Evolutionary conservation across 2,797 vertebrate genomes (phyloP), one percentile per base, ranked within the genome.

Genomic region (Eleutherodactylus coqui): DNA sequence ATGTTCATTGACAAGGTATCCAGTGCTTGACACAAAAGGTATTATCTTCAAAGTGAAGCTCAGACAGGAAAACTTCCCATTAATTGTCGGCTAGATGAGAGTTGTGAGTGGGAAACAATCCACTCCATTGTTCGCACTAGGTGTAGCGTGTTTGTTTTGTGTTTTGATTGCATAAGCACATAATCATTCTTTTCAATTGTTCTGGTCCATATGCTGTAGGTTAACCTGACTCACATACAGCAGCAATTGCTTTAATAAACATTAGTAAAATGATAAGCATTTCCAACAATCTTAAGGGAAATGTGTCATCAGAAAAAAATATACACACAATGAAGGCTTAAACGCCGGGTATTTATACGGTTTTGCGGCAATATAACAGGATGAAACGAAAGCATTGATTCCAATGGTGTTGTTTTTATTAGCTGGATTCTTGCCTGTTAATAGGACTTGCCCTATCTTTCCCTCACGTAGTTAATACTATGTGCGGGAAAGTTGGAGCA

Each of bases 21-120:
- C 51, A n/a, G 80, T 36, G 2, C 69, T 70, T 81, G 79, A 84
- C 8, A 87, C 36, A 85, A 88, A 77, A 86, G 78, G 86, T 81
- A 82, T 64, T 90, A 89, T 79, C 58, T 86, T 83, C 34, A 45
- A 89, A 24, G 4, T 24, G n/a, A 75, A 77, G 69, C 5, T 32
- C 2, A 24, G 38, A 38, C 79, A 84, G 85, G 29, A 10, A 58
- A 49, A 86, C 88, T 90, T 92, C 47, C 82, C 85, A 75, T 43
- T 76, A 82, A 73, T 45, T 47, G 85, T 80, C 0, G 0, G 19
- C 21, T 51, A 75, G 5, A 83, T 82, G 73, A 70, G 73, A 64
- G 34, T n/a, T 72, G 55, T 53, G 49, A 60, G 51, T 49, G 75
- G 49, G 75, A 83, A 62, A 79, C 34, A 83, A 83, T 58, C 10